A percentile compares a stretch with the other conserved stretches of the same genome.
These are phyloP conservation scores for Drosophila hamatofila DNA, from an alignment of 2,888 invertebrate genomes.

Conservation along the genomic window DNA sequence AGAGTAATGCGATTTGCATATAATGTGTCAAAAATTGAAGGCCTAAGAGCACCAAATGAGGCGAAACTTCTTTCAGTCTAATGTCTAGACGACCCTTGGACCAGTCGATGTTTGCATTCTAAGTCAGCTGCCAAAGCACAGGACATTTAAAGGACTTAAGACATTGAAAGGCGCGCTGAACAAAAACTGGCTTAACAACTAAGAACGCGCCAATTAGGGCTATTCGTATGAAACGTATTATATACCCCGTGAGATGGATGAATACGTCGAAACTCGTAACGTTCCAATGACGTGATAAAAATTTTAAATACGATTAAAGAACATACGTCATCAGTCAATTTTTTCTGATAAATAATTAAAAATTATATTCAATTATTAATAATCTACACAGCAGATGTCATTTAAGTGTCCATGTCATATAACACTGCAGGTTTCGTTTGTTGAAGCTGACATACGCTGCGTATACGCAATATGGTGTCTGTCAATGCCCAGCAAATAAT, in stretches of 20 bases:
- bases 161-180: neutral
- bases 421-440: neutral
- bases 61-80: conserved; percentile 6
- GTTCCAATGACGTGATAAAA: neutral
- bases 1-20: conserved; percentile 60
- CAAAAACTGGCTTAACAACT: neutral
- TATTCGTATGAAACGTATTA: neutral
- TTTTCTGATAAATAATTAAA: neutral
- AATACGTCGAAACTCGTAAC: too few relatives aligned
- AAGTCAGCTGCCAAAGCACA: neutral
- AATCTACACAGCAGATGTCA: neutral
- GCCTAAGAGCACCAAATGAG: neutral
- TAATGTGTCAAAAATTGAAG: conserved; percentile 26
- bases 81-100: conserved; percentile 45
- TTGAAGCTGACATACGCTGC: conserved; percentile 17
- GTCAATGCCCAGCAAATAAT: conserved; percentile 1
- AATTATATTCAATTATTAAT: neutral
- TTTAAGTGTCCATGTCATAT: neutral
- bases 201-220: neutral
- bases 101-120: neutral
- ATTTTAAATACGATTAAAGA: neutral
- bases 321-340: neutral
- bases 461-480: conserved; percentile 41
- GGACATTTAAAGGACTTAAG: conserved; percentile 10
- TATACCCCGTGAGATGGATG: neutral